Conservation (phyloP, 2,888 invertebrate genomes). For the Orthosia incerta region DNA sequence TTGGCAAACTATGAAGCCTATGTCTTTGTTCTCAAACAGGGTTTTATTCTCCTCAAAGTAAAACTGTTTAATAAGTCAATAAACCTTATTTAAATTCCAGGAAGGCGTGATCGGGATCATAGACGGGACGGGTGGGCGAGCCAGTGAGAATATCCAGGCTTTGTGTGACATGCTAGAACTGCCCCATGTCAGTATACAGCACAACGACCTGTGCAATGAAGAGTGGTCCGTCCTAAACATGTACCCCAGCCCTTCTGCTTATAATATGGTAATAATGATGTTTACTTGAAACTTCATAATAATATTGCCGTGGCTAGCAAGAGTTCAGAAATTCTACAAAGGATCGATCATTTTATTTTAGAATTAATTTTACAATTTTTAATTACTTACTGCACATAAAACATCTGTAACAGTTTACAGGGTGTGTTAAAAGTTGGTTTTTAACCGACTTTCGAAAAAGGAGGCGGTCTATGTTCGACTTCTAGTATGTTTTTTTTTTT, state of each 20-base stretch:
- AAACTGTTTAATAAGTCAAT: neutral
- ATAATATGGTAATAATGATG: slow-evolving; percentile 77
- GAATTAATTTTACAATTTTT: neutral
- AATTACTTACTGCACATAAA: too few species aligned
- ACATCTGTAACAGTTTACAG: neutral
- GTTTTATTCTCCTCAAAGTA: neutral
- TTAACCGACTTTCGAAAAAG: too few species aligned
- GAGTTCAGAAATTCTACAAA: neutral
- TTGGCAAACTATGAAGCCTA: neutral
- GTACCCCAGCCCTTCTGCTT: slow-evolving; percentile 91
- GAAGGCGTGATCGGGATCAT: slow-evolving; percentile 96
- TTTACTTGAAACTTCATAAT: neutral
- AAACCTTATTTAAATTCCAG: slow-evolving; percentile 76
- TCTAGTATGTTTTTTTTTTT: too few species aligned
- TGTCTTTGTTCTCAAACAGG: too few species aligned
- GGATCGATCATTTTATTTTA: neutral
- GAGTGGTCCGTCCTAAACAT: slow-evolving; percentile 92
- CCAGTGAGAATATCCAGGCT: slow-evolving; percentile 95
- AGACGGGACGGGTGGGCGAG: slow-evolving; percentile 94
- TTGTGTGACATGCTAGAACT: slow-evolving; percentile 96
- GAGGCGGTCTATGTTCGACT: too few species aligned
- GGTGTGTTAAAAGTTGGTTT: neutral
- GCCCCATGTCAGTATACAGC: slow-evolving; percentile 95
- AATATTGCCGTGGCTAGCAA: neutral
- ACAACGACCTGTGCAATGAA: slow-evolving; percentile 91